Evolutionary conservation across 2,797 vertebrate species (phyloP).

Genomic region (Amblyraja radiata): DNA sequence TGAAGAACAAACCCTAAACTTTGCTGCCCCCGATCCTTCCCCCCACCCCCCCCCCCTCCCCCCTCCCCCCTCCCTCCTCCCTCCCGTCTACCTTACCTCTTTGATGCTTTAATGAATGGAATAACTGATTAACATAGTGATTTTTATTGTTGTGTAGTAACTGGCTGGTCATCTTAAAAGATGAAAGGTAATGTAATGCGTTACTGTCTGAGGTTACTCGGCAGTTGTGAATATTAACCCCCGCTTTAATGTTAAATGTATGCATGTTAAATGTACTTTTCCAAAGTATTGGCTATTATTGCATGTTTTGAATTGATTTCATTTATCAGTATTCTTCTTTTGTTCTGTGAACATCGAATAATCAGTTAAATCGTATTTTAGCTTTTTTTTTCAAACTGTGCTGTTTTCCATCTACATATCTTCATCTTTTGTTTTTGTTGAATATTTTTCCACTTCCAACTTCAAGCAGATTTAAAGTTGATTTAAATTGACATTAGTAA

Average conservation of each 20-base stretch:
- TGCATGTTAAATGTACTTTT: constrained; percentile 35
- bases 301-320: constrained; percentile 36
- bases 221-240: constrained; percentile 20
- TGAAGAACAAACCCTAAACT: not conserved
- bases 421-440: constrained; percentile 37
- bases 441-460: constrained; percentile 35
- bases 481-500: constrained; percentile 10
- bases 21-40: no score
- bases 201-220: not conserved
- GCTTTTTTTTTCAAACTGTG: constrained; percentile 29
- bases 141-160: not conserved
- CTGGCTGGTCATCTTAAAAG: not conserved
- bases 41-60: no score
- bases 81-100: no score
- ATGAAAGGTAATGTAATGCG: not conserved
- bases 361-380: constrained; percentile 25
- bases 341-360: constrained; percentile 27
- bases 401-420: constrained; percentile 33
- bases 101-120: not conserved
- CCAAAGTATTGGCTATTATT: constrained; percentile 35
- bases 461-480: constrained; percentile 33
- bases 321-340: constrained; percentile 33
- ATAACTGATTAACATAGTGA: not conserved
- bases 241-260: constrained; percentile 37
- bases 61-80: no score